These are phyloP conservation scores for Nephrotoma flavescens DNA, from an alignment of 2,888 invertebrate genomes.

Conservation along the genomic window DNA sequence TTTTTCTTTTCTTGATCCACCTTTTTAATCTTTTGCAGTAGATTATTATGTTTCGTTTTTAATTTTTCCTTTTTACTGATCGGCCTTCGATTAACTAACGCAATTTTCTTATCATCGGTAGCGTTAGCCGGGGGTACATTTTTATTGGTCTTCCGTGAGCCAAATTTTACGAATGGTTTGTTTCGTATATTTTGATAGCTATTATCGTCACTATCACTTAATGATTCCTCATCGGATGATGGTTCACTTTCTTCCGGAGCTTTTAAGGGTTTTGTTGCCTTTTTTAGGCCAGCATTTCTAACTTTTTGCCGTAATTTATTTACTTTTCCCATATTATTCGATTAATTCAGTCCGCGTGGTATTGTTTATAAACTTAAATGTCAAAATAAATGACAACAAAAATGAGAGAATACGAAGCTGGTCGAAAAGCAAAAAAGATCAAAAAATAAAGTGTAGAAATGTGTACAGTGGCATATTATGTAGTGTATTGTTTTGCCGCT, in stretches of 20 bases:
- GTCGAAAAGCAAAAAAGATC: not conserved
- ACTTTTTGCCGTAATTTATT: not conserved
- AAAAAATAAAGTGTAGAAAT: not conserved
- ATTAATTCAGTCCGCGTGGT: not conserved
- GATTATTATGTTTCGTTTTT: conserved; percentile 21
- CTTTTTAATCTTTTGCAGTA: conserved; percentile 22
- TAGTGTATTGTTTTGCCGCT: too few relatives aligned
- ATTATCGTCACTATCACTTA: not conserved
- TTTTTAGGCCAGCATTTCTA: not conserved
- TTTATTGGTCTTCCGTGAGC: not conserved
- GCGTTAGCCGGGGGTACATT: not conserved
- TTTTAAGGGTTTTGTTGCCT: not conserved
- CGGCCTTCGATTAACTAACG: conserved; percentile 19
- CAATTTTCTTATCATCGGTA: not conserved
- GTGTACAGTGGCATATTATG: too few relatives aligned
- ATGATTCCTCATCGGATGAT: not conserved
- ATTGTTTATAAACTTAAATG: not conserved
- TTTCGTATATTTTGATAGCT: not conserved
- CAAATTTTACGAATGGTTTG: not conserved
- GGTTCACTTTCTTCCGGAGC: not conserved
- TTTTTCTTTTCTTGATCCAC: conserved; percentile 21
- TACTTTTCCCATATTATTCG: not conserved
- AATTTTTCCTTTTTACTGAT: conserved; percentile 24
- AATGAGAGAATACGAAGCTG: not conserved
- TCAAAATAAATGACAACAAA: not conserved